These are phyloP conservation scores for Cricetomys ansorgei DNA, from an alignment of 2,113 vertebrate genomes.

Conservation along the genomic window DNA sequence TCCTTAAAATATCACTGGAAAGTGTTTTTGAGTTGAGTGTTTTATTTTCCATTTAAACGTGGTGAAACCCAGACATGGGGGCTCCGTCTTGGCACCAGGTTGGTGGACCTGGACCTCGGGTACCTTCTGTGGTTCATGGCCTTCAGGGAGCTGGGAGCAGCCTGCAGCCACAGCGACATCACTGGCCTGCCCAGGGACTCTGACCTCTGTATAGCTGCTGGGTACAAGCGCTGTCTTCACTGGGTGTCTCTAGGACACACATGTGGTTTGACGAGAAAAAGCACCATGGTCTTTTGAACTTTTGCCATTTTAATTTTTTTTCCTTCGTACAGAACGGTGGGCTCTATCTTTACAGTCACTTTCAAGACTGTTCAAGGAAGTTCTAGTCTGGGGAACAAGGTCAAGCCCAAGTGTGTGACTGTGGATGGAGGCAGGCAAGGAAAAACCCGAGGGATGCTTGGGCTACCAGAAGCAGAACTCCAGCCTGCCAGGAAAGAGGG, in stretches of 20 bases:
- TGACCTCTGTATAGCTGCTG: background rate
- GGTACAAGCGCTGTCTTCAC: fast-evolving
- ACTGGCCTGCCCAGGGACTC: fast-evolving
- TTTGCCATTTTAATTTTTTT: background rate
- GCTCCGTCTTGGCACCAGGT: background rate
- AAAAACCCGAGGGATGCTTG: fast-evolving
- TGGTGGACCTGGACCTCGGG: background rate
- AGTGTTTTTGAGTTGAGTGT: constrained; percentile 67
- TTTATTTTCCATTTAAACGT: constrained; percentile 78
- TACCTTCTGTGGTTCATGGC: background rate
- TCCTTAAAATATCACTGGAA: constrained; percentile 75
- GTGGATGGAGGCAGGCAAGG: background rate
- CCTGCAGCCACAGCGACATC: background rate
- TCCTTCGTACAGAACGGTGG: background rate
- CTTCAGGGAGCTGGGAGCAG: background rate
- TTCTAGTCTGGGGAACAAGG: background rate
- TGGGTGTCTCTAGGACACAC: background rate
- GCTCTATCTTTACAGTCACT: background rate
- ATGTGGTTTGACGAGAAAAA: constrained; percentile 19
- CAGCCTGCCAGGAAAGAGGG: background rate
- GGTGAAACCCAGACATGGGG: constrained; percentile 40
- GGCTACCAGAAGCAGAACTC: background rate
- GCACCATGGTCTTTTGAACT: background rate
- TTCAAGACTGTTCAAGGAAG: background rate
- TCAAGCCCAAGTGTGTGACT: background rate